A percentile compares a stretch with the other conserved stretches of the same genome.
Evolutionary conservation across 2,797 vertebrate genomes (phyloP).

Genomic region (Momotus momota): DNA sequence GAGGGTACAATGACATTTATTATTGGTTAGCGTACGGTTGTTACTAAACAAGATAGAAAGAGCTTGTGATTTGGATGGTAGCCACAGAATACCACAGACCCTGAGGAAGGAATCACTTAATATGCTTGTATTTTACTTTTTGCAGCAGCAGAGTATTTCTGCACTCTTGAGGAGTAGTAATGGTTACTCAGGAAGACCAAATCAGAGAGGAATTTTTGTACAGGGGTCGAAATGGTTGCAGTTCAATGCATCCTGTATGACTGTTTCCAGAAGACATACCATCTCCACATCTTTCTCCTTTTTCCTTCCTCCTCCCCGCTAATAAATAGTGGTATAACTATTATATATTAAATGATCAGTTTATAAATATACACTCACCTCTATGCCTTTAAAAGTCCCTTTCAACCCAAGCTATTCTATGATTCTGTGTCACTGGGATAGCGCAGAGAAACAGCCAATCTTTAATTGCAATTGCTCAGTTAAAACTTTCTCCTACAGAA

Average conservation of each 20-base stretch:
- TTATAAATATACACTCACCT: background rate
- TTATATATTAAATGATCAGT: background rate
- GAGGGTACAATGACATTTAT: slow-evolving; percentile 8
- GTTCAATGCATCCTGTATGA: background rate
- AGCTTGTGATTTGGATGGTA: slow-evolving; percentile 5
- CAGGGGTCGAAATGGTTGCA: background rate
- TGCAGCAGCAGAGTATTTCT: background rate
- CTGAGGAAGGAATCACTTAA: background rate
- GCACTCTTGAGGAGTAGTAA: background rate
- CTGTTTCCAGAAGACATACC: background rate
- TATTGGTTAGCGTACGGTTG: background rate
- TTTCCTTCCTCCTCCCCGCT: background rate
- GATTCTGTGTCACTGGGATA: background rate
- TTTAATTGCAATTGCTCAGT: background rate
- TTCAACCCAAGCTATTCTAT: background rate
- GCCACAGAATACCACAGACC: background rate
- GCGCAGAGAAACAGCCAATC: background rate
- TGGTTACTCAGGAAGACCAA: background rate
- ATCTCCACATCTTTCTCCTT: background rate
- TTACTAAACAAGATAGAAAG: background rate
- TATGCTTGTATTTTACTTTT: background rate
- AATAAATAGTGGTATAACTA: background rate
- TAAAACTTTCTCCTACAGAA: background rate
- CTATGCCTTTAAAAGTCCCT: background rate
- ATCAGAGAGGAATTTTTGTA: background rate